phyloP scores from a whole-genome alignment of 2,113 vertebrate genomes.

The Oncorhynchus keta region DNA sequence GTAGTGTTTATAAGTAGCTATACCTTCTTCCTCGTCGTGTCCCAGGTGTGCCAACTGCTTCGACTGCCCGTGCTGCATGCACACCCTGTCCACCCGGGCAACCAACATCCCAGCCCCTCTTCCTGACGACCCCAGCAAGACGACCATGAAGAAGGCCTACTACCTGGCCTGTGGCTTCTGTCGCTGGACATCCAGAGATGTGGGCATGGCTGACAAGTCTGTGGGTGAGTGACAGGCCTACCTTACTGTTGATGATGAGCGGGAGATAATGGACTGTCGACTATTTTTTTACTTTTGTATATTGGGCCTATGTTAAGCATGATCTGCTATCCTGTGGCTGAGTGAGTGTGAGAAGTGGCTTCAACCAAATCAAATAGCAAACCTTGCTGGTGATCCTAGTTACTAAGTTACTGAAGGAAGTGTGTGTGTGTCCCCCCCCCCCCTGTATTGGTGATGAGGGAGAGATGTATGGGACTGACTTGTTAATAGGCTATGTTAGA shows the following conservation, averaged over 20 bases:
- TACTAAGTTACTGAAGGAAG: no score
- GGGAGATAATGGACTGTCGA: neutral
- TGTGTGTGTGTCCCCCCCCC: no score
- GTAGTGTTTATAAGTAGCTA: neutral
- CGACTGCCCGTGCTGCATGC: constrained; percentile 98
- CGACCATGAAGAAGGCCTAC: constrained; percentile 97
- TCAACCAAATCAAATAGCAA: no score
- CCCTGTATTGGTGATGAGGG: no score
- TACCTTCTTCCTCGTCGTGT: neutral
- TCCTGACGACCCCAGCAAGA: constrained; percentile 95
- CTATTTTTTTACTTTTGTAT: no score
- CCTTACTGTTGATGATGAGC: no score
- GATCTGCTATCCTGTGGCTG: no score
- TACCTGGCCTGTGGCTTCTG: constrained; percentile 98
- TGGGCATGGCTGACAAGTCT: constrained; percentile 98
- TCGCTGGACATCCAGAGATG: constrained; percentile 97
- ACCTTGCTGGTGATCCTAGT: no score
- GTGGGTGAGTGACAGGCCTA: constrained; percentile 78
- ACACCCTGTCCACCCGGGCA: constrained; percentile 94
- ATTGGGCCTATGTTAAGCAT: no score
- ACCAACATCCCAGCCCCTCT: constrained; percentile 93
- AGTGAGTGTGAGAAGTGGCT: no score
- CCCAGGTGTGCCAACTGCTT: constrained; percentile 96
- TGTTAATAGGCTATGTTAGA: no score
- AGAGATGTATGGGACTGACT: no score